Percentiles rank a stretch among this genome's conserved stretches.
phyloP scores from a whole-genome alignment of 1,140 invertebrate species.

The Drosophila subpulchrella region DNA sequence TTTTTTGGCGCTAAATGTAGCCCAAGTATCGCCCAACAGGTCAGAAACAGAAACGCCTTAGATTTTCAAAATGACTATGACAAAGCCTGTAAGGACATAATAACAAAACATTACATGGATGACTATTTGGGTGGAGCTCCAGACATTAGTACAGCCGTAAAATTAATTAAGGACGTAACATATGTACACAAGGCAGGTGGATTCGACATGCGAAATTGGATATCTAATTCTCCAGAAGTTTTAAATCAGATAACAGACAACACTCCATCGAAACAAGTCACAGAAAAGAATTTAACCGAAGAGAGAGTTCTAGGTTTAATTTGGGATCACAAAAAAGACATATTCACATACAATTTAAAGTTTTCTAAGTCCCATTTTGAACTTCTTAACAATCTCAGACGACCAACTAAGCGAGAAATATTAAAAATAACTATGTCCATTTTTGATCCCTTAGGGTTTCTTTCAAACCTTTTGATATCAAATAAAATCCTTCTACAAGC shows the following conservation, averaged over 20 bases:
- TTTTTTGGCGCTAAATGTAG: constrained; percentile 33
- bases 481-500: constrained; percentile 8
- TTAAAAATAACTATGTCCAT: constrained; percentile 9
- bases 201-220: constrained; percentile 36
- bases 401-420: constrained; percentile 25
- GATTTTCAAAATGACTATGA: constrained; percentile 37
- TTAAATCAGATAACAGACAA: constrained; percentile 5
- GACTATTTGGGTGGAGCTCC: constrained; percentile 75
- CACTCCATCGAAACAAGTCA: not conserved
- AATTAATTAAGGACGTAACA: constrained; percentile 18
- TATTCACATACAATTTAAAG: constrained; percentile 16
- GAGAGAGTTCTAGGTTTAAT: constrained; percentile 21
- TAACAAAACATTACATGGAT: constrained; percentile 80
- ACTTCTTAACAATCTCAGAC: constrained; percentile 6
- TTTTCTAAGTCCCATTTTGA: constrained; percentile 17
- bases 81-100: constrained; percentile 52
- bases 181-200: constrained; percentile 18
- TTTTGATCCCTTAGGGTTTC: constrained; percentile 1
- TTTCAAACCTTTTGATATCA: not conserved
- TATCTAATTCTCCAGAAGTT: constrained; percentile 26
- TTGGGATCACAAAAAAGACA: constrained; percentile 20
- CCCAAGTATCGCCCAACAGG: constrained; percentile 22
- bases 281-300: constrained; percentile 1
- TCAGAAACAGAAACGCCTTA: constrained; percentile 58
- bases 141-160: constrained; percentile 26